Evolutionary conservation across 2,797 vertebrate genomes (phyloP).

Genomic region (Bucorvus abyssinicus): DNA sequence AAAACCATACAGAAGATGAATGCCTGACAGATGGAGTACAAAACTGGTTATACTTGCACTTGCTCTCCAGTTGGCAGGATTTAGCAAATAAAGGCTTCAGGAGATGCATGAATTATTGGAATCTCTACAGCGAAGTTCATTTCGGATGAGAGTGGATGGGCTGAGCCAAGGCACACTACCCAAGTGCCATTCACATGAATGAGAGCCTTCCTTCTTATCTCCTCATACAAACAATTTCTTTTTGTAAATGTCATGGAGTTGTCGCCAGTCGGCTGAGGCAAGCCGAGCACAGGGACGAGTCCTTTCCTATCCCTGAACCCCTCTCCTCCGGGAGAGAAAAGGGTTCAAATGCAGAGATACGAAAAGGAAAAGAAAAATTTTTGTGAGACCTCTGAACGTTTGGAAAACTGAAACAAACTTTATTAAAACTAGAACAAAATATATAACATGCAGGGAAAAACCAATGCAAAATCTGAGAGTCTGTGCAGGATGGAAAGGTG

Average conservation of each 20-base stretch:
- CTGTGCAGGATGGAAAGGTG: too few relatives aligned
- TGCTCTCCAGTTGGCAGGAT: not conserved
- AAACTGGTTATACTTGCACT: not conserved
- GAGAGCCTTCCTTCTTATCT: not conserved
- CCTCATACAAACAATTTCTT: not conserved
- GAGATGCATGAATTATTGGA: not conserved
- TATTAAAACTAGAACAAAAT: too few relatives aligned
- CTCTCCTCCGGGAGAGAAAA: too few relatives aligned
- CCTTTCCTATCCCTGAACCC: too few relatives aligned
- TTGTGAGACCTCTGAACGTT: too few relatives aligned
- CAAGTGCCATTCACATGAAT: not conserved
- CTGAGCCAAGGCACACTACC: not conserved
- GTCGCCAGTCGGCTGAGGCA: too few relatives aligned
- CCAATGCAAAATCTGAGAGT: too few relatives aligned
- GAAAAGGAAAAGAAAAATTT: too few relatives aligned
- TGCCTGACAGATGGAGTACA: not conserved
- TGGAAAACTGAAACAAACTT: too few relatives aligned
- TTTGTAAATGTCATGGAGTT: not conserved
- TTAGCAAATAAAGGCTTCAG: not conserved
- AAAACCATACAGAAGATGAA: not conserved
- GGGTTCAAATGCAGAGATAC: too few relatives aligned
- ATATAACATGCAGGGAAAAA: too few relatives aligned
- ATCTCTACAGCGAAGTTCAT: not conserved
- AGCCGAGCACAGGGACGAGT: too few relatives aligned
- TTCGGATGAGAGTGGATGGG: not conserved